phyloP scores from a whole-genome alignment of 2,797 vertebrate species.

The Notolabrus celidotus region DNA sequence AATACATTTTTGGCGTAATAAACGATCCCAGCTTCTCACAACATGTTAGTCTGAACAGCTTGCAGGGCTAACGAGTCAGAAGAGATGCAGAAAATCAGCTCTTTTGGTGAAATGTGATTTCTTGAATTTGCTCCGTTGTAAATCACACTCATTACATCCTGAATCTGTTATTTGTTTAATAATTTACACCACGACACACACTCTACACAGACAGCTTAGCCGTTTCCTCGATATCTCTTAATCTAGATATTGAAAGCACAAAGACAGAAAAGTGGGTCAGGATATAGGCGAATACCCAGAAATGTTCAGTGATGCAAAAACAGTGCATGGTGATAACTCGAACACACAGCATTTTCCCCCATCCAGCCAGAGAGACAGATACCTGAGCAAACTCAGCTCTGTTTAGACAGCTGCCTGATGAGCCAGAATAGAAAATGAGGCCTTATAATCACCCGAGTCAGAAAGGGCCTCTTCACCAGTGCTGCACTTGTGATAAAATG shows the following conservation, averaged over 20 bases:
- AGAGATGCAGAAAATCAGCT: slow-evolving; percentile 36
- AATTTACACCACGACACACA: slow-evolving; percentile 39
- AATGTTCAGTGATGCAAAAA: slow-evolving; percentile 71
- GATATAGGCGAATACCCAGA: slow-evolving; percentile 54
- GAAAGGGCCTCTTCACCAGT: slow-evolving; percentile 61
- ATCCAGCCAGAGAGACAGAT: slow-evolving; percentile 45
- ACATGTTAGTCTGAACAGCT: slow-evolving; percentile 17
- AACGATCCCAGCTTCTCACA: not conserved
- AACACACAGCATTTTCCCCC: slow-evolving; percentile 53
- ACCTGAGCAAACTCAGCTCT: slow-evolving; percentile 78
- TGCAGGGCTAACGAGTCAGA: slow-evolving; percentile 23
- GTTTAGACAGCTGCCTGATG: slow-evolving; percentile 82
- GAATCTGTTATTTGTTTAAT: slow-evolving; percentile 60
- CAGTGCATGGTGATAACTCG: slow-evolving; percentile 60
- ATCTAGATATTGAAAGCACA: slow-evolving; percentile 77
- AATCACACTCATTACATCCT: slow-evolving; percentile 13
- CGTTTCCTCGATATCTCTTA: slow-evolving; percentile 62
- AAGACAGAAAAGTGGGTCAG: slow-evolving; percentile 75
- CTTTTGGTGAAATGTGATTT: slow-evolving; percentile 38
- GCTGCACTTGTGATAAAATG: slow-evolving; percentile 60
- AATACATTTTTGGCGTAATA: not conserved
- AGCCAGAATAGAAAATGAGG: slow-evolving; percentile 76
- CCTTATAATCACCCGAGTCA: slow-evolving; percentile 68
- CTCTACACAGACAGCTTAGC: slow-evolving; percentile 40
- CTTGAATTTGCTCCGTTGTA: slow-evolving; percentile 30